Percentiles rank a stretch among this genome's conserved stretches.
These are phyloP conservation scores for Arnoldichthys spilopterus DNA, from an alignment of 2,797 vertebrate species.

Conservation along the genomic window DNA sequence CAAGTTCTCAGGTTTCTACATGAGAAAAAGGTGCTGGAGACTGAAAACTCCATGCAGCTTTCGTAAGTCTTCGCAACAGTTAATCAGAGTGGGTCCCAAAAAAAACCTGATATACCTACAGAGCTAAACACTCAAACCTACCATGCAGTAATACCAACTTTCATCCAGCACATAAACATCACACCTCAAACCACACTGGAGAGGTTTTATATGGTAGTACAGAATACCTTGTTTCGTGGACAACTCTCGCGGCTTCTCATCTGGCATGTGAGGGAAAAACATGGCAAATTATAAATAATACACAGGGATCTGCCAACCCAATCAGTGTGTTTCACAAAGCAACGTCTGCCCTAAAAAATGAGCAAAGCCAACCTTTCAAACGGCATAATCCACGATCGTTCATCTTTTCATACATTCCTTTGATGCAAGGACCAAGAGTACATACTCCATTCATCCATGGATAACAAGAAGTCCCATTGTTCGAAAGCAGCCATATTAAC, in stretches of 20 bases:
- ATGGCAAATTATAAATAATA: background rate
- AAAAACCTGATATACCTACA: background rate
- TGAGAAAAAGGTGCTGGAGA: background rate
- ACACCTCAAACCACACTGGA: conserved; percentile 23
- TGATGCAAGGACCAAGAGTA: background rate
- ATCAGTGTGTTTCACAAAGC: background rate
- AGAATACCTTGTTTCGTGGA: conserved; percentile 59
- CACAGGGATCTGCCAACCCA: background rate
- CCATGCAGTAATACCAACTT: conserved; percentile 28
- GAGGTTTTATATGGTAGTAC: conserved; percentile 4
- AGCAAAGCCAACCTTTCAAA: background rate
- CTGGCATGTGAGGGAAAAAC: conserved; percentile 65
- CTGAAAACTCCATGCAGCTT: conserved; percentile 1
- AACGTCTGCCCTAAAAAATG: conserved; percentile 4
- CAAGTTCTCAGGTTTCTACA: background rate
- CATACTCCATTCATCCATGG: background rate
- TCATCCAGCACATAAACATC: background rate
- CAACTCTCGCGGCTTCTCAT: conserved; percentile 69
- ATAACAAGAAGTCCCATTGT: background rate
- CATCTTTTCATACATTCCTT: background rate
- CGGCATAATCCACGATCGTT: background rate
- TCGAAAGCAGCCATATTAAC: conserved; percentile 8
- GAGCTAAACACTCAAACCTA: background rate
- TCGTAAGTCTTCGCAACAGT: background rate
- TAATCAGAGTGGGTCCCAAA: background rate